Conservation (phyloP, 2,113 vertebrate genomes). For the Eudyptes chrysolophus region DNA sequence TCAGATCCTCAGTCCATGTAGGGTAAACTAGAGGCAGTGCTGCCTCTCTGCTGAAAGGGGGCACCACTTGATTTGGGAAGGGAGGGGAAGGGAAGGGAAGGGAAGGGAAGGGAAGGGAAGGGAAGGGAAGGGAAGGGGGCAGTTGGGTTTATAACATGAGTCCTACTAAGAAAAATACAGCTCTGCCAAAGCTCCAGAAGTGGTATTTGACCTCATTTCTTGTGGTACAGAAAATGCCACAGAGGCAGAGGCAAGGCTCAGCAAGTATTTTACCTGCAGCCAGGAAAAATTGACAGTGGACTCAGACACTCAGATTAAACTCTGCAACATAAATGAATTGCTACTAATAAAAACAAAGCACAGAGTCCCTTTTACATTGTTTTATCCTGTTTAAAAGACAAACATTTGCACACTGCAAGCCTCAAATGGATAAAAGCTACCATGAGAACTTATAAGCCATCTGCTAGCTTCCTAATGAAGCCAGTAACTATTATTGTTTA, state of each 20-base stretch:
- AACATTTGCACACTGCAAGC: conserved; percentile 74
- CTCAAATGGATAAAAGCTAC: conserved; percentile 75
- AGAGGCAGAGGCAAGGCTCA: not conserved
- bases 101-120: not conserved
- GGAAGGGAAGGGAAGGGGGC: no score
- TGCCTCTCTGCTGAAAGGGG: not conserved
- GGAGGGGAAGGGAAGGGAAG: no score
- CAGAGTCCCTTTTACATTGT: conserved; percentile 70
- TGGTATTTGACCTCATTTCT: not conserved
- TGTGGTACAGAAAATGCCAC: not conserved
- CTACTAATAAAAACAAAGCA: conserved; percentile 65
- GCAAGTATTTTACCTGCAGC: not conserved
- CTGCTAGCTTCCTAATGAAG: conserved; percentile 81
- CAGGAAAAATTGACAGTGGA: conserved; percentile 5
- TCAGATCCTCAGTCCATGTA: not conserved
- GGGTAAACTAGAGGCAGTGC: not conserved
- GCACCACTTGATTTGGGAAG: not conserved
- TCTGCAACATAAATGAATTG: conserved; percentile 62
- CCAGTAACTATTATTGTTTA: conserved; percentile 79
- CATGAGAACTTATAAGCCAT: conserved; percentile 79
- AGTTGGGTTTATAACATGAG: not conserved
- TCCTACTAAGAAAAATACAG: not conserved
- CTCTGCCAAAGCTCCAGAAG: not conserved
- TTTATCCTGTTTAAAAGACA: conserved; percentile 73
- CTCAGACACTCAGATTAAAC: conserved; percentile 38